Conservation (phyloP, 2,888 invertebrate species). For the Cephalotes varians region DNA sequence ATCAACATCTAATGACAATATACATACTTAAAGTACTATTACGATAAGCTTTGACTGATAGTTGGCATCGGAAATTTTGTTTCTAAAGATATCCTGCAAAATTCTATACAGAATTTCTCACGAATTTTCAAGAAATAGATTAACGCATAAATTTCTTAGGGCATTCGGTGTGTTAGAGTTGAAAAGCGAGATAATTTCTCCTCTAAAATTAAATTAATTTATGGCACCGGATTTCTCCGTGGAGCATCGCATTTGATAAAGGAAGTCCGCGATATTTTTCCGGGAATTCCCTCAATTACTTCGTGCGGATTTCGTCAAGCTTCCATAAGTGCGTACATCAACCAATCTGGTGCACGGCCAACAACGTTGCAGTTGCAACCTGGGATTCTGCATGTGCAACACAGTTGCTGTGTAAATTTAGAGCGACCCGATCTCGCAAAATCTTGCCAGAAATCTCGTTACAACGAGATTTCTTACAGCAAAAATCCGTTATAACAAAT, state of each 20-base stretch:
- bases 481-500: slow-evolving; percentile 22
- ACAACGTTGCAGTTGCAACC: slow-evolving; percentile 35
- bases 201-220: not conserved
- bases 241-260: not conserved
- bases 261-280: not conserved
- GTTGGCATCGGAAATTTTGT: not conserved
- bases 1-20: not conserved
- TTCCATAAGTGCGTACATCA: not conserved
- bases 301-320: not conserved
- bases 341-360: slow-evolving; percentile 33
- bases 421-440: slow-evolving; percentile 18
- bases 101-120: not conserved
- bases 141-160: not conserved
- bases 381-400: not conserved
- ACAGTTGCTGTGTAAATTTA: slow-evolving; percentile 41
- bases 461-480: slow-evolving; percentile 10
- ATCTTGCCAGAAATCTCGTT: slow-evolving; percentile 47
- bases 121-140: not conserved
- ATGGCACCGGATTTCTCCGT: not conserved
- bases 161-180: not conserved
- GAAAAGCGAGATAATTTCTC: not conserved
- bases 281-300: not conserved
- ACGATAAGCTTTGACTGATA: not conserved
- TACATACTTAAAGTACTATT: not conserved
- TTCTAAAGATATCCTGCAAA: not conserved